These are phyloP conservation scores for Rhodinocichla rosea DNA, from an alignment of 2,113 vertebrate species.

Conservation along the genomic window DNA sequence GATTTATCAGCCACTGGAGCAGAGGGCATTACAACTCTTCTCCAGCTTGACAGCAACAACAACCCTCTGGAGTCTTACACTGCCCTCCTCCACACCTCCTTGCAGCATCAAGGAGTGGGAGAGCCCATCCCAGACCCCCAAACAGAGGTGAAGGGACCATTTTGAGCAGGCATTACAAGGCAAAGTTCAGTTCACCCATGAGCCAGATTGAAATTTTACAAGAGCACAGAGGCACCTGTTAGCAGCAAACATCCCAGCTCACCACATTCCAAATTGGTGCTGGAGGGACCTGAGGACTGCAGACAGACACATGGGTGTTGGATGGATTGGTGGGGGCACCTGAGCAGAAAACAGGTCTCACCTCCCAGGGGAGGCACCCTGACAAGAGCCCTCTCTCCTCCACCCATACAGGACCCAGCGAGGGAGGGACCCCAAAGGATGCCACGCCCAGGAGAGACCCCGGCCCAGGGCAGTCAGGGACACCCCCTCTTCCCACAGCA, in stretches of 20 bases:
- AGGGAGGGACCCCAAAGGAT: neutral
- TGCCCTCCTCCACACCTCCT: neutral
- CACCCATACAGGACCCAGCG: neutral
- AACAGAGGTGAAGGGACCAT: neutral
- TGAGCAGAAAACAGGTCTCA: neutral
- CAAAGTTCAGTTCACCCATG: neutral
- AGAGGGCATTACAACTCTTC: neutral
- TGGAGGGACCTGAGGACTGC: neutral
- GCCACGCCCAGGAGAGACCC: neutral
- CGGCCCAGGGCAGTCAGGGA: neutral
- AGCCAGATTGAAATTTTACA: neutral
- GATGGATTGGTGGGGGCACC: neutral
- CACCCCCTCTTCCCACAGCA: neutral
- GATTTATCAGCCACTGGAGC: neutral
- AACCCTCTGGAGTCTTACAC: neutral
- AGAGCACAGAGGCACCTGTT: neutral
- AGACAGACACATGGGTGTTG: accelerated
- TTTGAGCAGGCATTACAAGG: accelerated
- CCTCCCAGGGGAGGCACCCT: neutral
- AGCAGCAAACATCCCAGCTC: neutral
- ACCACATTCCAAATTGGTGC: neutral
- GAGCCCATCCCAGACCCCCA: neutral
- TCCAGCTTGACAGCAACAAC: accelerated
- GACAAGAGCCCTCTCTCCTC: neutral
- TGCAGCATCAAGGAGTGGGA: accelerated